phyloP scores from a whole-genome alignment of 2,113 vertebrate genomes.

The Pholis gunnellus region DNA sequence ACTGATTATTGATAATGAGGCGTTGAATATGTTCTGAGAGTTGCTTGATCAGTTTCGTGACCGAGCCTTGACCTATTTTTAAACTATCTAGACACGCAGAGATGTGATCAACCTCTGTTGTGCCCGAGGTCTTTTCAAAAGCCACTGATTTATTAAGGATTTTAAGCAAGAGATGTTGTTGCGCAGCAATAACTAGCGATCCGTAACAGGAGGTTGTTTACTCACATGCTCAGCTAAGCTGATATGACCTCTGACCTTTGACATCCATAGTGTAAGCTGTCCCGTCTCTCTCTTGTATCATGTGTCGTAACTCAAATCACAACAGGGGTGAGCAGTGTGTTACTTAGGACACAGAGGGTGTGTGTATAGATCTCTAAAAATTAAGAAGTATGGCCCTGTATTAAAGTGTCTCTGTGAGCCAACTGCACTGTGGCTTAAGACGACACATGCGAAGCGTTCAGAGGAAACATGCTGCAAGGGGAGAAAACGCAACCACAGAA shows the following conservation, averaged over 20 bases:
- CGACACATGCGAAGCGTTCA: background rate
- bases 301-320: conserved; percentile 13
- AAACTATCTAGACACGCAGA: background rate
- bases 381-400: background rate
- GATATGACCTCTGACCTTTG: conserved; percentile 45
- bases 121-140: background rate
- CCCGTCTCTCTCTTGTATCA: background rate
- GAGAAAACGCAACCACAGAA: background rate
- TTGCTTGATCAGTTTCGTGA: background rate
- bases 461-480: background rate
- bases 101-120: background rate
- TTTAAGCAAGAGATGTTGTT: background rate
- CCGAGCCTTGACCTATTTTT: background rate
- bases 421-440: background rate
- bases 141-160: background rate
- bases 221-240: conserved; percentile 39
- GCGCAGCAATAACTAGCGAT: conserved; percentile 23
- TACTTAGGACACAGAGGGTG: background rate
- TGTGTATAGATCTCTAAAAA: background rate
- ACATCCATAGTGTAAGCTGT: conserved; percentile 41
- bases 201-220: conserved; percentile 45
- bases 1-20: background rate
- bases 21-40: background rate
- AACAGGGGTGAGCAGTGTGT: conserved; percentile 13
- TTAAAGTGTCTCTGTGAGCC: background rate